Conservation (phyloP, 37 sponge, comb jelly and placozoan species). For the Halichondria panicea region DNA sequence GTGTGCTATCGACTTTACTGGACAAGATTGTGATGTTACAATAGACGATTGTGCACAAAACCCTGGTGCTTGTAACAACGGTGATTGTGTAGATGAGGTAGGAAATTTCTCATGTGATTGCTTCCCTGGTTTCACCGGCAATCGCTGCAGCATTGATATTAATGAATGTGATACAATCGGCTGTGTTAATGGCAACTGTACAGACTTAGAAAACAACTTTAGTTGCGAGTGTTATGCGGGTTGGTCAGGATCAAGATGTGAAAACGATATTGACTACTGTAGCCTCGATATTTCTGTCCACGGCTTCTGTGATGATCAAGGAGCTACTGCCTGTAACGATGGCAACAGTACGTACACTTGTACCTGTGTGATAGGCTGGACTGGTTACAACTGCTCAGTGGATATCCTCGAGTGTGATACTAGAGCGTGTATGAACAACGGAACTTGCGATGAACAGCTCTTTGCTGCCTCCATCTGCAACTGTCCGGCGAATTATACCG, state of each 20-base stretch:
- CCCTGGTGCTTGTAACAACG: constrained; percentile 1
- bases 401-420: constrained; percentile 49
- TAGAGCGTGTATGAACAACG: constrained; percentile 20
- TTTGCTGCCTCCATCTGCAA: constrained; percentile 28
- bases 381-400: constrained; percentile 16
- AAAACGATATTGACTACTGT: constrained; percentile 67
- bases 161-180: constrained; percentile 43
- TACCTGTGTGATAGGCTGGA: constrained; percentile 44
- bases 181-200: constrained; percentile 52
- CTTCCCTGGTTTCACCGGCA: constrained; percentile 60
- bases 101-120: constrained; percentile 35
- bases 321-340: constrained; percentile 16
- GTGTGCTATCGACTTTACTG: constrained; percentile 22
- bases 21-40: constrained; percentile 4
- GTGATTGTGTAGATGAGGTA: constrained; percentile 32
- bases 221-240: constrained; percentile 61
- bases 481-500: constrained; percentile 41
- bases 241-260: constrained; percentile 62
- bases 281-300: neutral
- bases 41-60: neutral
- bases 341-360: constrained; percentile 39
- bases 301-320: constrained; percentile 26
- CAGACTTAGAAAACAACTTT: constrained; percentile 20
- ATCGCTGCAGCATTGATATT: constrained; percentile 54
- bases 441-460: constrained; percentile 16